Evolutionary conservation across 1,140 invertebrate genomes (phyloP), one percentile per base, ranked within the genome.

Genomic region (Cryptotermes secundus): DNA sequence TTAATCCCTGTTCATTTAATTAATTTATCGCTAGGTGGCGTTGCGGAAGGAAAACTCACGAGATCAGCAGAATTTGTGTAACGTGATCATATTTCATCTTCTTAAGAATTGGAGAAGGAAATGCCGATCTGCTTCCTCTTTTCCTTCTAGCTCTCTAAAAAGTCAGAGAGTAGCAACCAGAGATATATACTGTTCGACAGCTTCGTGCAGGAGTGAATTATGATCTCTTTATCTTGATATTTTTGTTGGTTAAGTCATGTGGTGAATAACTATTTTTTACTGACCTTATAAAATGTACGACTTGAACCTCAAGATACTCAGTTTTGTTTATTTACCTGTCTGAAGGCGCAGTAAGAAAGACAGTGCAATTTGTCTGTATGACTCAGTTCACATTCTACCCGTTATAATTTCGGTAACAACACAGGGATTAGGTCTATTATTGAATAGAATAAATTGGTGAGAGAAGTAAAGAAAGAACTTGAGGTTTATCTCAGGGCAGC

Each of bases 61-160:
- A 72, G 59, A 72, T 72, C 59, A 72, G 59, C 59, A 72, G 59
- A 72, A 72, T 72, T 31, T 72, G 31, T 72, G 59, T 72, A 72
- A 72, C n/a, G 31, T 3, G 59, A 7, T 31, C 59, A 72, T 72
- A 72, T 72, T 72, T 72, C 59, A 72, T 72, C 59, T 72, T 31
- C 26, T 72, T 72, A 72, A 72, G 31, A 49, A n/a, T 16, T 72
- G 0, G 59, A 14, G 26, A 72, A 72, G 59, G 59, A 72, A 72
- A 72, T 72, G 59, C 26, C 59, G 59, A 72, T 72, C 59, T 6
- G 31, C 59, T 72, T 72, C 12, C 9, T 72, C 31, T n/a, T 72
- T 16, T n/a, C 26, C 6, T 16, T 7, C n/a, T n/a, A n/a, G n/a
- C n/a, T n/a, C n/a, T 72, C 4, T 72, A 72, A 72, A 49, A 72